Evolutionary conservation across 2,888 invertebrate species (phyloP), one percentile per base, ranked within the genome.

Genomic region (Phortica magna): DNA sequence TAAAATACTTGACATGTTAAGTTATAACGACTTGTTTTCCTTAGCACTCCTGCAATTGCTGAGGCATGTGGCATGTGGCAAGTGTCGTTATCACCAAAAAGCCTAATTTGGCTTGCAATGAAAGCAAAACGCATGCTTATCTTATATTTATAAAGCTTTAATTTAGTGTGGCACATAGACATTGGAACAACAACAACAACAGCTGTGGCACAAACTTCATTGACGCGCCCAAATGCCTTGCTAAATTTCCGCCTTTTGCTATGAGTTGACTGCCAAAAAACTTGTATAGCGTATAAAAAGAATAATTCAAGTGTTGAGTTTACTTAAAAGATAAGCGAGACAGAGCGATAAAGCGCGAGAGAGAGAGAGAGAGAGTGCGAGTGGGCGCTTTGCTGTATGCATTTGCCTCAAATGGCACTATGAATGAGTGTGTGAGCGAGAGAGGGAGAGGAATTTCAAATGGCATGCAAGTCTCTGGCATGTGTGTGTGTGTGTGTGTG

Each of bases 261-360:
- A 31, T 31, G 31, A 31, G 4, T 17, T 19, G 59, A 59, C 59
- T 59, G 59, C 59, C 59, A 59, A 59, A 59, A 59, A 59, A 53
- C n/a, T 17, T 59, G 17, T 19, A 31, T 4, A 31, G 31, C 0
- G 31, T 31, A 31, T 31, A 31, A 31, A 31, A 31, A 31, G 31
- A 31, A 31, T 31, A 31, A 31, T 31, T 31, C 31, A 31, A 31
- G 5, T 31, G 31, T 4, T 31, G 31, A 31, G 31, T 31, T 31
- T 31, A 31, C 31, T 31, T 31, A 4, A 31, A 31, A 31, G 31
- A 31, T 31, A 31, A 31, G 31, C 31, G 5, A 31, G 31, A 31
- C 31, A 31, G 31, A 31, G 14, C 7, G 57, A 57, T 10, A 57
- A 19, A n/a, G 57, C 6, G 57, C 7, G 57, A 57, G 7, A n/a